Evolutionary conservation across 2,797 vertebrate species (phyloP).

Genomic region (Rhyacichthys aspro): DNA sequence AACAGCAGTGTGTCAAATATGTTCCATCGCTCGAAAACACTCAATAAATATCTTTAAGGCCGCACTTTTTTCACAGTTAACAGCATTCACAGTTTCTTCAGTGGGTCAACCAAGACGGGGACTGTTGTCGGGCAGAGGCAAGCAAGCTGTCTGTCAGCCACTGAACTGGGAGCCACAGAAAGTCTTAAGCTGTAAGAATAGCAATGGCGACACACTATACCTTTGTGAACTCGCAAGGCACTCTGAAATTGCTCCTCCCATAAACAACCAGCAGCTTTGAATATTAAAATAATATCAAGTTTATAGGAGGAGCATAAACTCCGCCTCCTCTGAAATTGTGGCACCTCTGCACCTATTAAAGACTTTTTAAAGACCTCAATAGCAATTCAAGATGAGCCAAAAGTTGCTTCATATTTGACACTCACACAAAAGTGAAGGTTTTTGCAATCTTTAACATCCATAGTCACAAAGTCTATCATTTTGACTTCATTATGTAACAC

Average conservation of each 20-base stretch:
- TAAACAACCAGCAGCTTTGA: constrained; percentile 54
- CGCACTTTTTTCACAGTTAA: constrained; percentile 15
- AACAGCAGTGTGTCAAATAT: constrained; percentile 41
- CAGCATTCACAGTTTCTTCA: constrained; percentile 40
- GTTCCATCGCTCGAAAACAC: constrained; percentile 27
- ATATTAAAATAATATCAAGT: constrained; percentile 57
- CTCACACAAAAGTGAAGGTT: background rate
- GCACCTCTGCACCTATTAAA: constrained; percentile 35
- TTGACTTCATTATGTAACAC: constrained; percentile 1
- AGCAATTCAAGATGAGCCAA: constrained; percentile 4
- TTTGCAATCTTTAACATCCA: background rate
- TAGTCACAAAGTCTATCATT: constrained; percentile 9
- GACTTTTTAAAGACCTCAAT: constrained; percentile 12
- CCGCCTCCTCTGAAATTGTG: constrained; percentile 39
- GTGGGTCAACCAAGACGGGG: constrained; percentile 15
- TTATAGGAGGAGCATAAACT: constrained; percentile 52
- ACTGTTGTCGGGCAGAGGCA: constrained; percentile 35
- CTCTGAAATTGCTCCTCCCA: constrained; percentile 63
- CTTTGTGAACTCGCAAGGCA: constrained; percentile 54
- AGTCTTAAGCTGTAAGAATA: constrained; percentile 64
- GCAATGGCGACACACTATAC: constrained; percentile 61
- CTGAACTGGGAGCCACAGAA: constrained; percentile 36
- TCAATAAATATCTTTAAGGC: constrained; percentile 19
- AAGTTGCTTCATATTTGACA: constrained; percentile 21
- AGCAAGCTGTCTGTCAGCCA: constrained; percentile 43